These are phyloP conservation scores for Ariolimax columbianus DNA, from an alignment of 2,888 invertebrate genomes.

Conservation along the genomic window DNA sequence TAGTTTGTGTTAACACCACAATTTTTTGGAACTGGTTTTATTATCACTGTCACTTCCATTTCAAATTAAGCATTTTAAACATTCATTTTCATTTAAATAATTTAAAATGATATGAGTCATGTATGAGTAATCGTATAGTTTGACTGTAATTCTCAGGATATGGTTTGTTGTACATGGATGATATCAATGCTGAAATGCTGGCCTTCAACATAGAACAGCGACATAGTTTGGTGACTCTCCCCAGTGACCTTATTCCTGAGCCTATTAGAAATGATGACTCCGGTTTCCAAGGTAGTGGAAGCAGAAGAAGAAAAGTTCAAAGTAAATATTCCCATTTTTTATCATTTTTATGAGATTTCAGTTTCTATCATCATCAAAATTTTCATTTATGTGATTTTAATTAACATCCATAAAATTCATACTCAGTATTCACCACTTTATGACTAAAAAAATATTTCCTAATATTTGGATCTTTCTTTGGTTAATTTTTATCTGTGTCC, in stretches of 20 bases:
- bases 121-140: not conserved
- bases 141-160: constrained; percentile 26
- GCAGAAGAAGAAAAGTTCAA: constrained; percentile 26
- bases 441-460: too few relatives aligned
- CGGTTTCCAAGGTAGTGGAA: constrained; percentile 37
- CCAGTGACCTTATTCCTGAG: not conserved
- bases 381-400: too few relatives aligned
- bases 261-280: constrained; percentile 35
- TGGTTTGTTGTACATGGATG: constrained; percentile 52
- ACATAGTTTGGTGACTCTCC: not conserved
- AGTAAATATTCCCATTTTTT: constrained; percentile 36
- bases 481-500: too few relatives aligned
- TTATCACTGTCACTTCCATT: too few relatives aligned
- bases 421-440: too few relatives aligned
- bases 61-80: not conserved
- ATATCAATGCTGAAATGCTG: constrained; percentile 53
- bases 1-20: too few relatives aligned
- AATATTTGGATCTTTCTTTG: too few relatives aligned
- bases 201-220: constrained; percentile 33
- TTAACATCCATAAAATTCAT: too few relatives aligned
- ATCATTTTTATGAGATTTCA: too few relatives aligned
- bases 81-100: not conserved
- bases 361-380: too few relatives aligned
- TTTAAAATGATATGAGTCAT: not conserved
- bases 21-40: too few relatives aligned